Percentiles rank a stretch among this genome's conserved stretches.
These are phyloP conservation scores for Platynereis dumerilii DNA, from an alignment of 2,888 invertebrate species.

Conservation along the genomic window DNA sequence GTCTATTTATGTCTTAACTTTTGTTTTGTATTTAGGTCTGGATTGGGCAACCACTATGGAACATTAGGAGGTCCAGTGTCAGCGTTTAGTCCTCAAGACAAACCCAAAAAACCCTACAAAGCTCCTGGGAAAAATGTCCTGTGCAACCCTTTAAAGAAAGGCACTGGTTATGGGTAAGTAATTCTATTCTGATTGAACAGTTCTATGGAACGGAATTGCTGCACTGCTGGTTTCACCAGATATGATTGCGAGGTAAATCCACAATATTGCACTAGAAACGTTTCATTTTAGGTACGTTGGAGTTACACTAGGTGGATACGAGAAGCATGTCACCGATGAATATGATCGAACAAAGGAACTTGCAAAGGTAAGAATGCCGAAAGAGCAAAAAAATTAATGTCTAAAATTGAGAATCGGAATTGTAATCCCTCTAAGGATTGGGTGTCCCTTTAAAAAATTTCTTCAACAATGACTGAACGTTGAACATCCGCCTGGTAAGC, in stretches of 20 bases:
- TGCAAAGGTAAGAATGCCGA: slow-evolving; percentile 50
- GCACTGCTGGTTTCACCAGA: too few species aligned
- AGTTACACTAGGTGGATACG: slow-evolving; percentile 58
- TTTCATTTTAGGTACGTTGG: slow-evolving; percentile 53
- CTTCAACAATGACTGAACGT: too few species aligned
- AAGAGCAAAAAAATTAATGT: too few species aligned
- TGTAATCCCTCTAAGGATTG: too few species aligned
- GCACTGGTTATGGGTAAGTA: slow-evolving; percentile 62
- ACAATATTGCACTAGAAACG: too few species aligned
- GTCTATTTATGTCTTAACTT: too few species aligned
- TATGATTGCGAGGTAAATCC: too few species aligned
- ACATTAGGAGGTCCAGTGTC: slow-evolving; percentile 57
- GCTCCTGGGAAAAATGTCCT: slow-evolving; percentile 57
- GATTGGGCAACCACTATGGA: slow-evolving; percentile 61
- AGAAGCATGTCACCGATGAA: slow-evolving; percentile 53
- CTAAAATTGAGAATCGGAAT: neutral
- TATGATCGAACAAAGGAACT: slow-evolving; percentile 51
- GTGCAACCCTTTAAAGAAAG: slow-evolving; percentile 61
- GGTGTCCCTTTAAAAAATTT: too few species aligned
- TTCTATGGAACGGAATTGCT: too few species aligned
- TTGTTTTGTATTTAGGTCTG: slow-evolving; percentile 38
- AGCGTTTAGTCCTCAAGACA: slow-evolving; percentile 55
- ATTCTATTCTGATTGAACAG: too few species aligned
- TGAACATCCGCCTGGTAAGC: too few species aligned
- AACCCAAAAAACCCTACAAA: slow-evolving; percentile 43